phyloP scores from a whole-genome alignment of 2,113 vertebrate species.

The Spizaetus ornatus region DNA sequence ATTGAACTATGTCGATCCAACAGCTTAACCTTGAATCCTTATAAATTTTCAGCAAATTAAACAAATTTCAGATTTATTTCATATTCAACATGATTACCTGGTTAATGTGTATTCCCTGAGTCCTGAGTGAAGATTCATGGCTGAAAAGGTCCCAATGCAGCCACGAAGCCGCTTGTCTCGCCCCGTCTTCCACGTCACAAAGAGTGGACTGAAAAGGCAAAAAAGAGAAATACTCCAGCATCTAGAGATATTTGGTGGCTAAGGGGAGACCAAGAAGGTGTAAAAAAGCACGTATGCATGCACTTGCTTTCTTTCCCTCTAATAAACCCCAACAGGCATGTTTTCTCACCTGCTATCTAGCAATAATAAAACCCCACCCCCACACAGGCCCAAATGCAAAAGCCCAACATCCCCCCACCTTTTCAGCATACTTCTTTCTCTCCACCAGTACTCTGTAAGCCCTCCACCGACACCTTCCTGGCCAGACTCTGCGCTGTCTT shows the following conservation, averaged over 20 bases:
- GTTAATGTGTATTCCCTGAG: slow-evolving; percentile 89
- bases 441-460: not conserved
- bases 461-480: not conserved
- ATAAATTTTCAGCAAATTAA: not conserved
- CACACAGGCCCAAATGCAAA: not conserved
- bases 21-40: not conserved
- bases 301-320: not conserved
- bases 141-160: slow-evolving; percentile 86
- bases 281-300: accelerated
- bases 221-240: slow-evolving; percentile 51
- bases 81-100: slow-evolving; percentile 69
- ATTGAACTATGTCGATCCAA: not conserved
- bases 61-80: not conserved
- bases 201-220: slow-evolving; percentile 78
- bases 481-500: not conserved
- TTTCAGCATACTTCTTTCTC: not conserved
- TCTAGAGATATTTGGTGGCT: not conserved
- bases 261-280: not conserved
- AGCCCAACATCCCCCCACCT: not conserved
- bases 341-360: not conserved
- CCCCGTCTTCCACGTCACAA: slow-evolving; percentile 88
- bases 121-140: slow-evolving; percentile 88
- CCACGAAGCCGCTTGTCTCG: slow-evolving; percentile 85
- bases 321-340: not conserved
- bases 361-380: not conserved